These are phyloP conservation scores for Patiria miniata DNA, from an alignment of 35 echinoderm and acorn worm species.

Conservation along the genomic window DNA sequence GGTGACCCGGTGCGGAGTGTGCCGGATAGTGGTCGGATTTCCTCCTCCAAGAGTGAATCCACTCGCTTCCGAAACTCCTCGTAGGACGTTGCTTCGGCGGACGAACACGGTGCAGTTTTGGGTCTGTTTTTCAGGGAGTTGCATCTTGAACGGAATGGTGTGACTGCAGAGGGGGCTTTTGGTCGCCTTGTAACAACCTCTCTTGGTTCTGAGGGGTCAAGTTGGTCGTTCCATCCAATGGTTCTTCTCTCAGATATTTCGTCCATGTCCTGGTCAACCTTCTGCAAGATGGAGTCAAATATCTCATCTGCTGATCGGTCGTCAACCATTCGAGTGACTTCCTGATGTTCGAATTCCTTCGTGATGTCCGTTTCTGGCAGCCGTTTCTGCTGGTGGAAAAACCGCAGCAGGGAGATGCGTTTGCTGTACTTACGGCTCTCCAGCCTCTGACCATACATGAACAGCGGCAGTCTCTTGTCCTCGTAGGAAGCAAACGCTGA, in stretches of 20 bases:
- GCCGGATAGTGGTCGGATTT: not conserved
- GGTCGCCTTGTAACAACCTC: not conserved
- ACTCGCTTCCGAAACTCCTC: not conserved
- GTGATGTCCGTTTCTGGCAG: not conserved
- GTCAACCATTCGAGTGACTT: not conserved
- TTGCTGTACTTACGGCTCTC: conserved; percentile 78
- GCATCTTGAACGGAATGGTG: not conserved
- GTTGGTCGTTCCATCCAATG: conserved; percentile 8
- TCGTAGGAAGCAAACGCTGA: conserved; percentile 7
- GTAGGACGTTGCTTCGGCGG: not conserved
- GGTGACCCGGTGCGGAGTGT: not conserved
- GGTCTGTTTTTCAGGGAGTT: not conserved
- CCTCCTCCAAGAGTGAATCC: not conserved
- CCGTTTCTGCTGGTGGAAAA: conserved; percentile 58
- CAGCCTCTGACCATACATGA: conserved; percentile 83
- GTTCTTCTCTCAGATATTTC: not conserved
- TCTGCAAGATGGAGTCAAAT: conserved; percentile 59
- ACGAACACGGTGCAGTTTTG: not conserved
- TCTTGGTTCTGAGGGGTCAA: not conserved
- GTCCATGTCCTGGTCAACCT: conserved; percentile 50
- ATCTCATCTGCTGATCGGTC: conserved; percentile 56
- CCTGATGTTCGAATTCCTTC: not conserved
- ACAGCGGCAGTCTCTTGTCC: conserved; percentile 50
- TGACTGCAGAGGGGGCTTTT: conserved; percentile 18
- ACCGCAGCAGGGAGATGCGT: conserved; percentile 67